Base-by-base conservation (phyloP, 2,797 vertebrate genomes). In the Coilia nasus region DNA sequence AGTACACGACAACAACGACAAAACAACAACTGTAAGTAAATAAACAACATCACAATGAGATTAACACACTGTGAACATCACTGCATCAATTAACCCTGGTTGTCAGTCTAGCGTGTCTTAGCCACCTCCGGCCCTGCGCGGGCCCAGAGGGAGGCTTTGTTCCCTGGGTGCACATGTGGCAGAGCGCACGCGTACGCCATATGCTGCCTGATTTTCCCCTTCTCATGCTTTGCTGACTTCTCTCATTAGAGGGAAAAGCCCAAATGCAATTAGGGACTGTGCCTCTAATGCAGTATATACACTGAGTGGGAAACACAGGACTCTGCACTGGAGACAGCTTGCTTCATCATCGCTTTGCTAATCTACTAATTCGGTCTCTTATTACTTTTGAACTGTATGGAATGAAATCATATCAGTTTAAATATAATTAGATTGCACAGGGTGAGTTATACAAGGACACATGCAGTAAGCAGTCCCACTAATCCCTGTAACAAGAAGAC, bases 151-250 rank as follows among this genome's bases (percentile, higher is more conserved):
- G 15, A 41, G 71, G 71, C 31, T 21, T 9, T 19, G 25, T 31
- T 75, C 86, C 62, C 89, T 86, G 81, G 88, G 83, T 12, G 15
- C 35, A 78, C 83, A 89, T 46, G 84, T 81, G 54, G 82, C 75
- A 86, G 87, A 81, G 84, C 83, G 62, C 81, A 87, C 62, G 57
- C 71, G 71, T 47, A 47, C 46, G 50, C 86, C 89, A 89, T 86
- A 90, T 88, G 86, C 81, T 84, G n/a, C 71, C 83, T 80, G 59
- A 87, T 86, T 88, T 88, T 87, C 80, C 82, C 87, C 62, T 87
- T 86, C 88, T 85, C 82, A 87, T 4, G 71, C 83, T 90, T 88
- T 82, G 83, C 82, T 88, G 87, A 86, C 28, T 82, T 50, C 81
- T 78, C 82, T 86, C 83, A 81, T 87, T 78, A 85, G 14, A 46